Evolutionary conservation across 2,113 vertebrate genomes (phyloP).

Genomic region (Anolis sagrei): DNA sequence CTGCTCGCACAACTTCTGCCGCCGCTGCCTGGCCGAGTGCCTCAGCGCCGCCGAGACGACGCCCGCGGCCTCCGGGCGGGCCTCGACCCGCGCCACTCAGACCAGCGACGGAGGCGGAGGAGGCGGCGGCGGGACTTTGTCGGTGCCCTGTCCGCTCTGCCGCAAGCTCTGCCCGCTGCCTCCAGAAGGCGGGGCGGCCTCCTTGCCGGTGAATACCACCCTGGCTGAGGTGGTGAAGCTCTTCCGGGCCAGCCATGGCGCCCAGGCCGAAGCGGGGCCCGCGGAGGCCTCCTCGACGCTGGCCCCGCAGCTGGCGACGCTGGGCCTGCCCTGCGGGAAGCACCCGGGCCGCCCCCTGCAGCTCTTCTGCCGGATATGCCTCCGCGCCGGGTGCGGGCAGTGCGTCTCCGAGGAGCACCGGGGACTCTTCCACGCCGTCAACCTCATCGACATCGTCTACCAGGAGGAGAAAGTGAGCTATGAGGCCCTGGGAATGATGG

Average conservation of each 20-base stretch:
- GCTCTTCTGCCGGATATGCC: slow-evolving; percentile 73
- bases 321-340: slow-evolving; percentile 53
- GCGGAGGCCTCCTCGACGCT: not conserved
- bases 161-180: slow-evolving; percentile 65
- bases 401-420: slow-evolving; percentile 71
- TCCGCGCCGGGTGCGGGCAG: slow-evolving; percentile 66
- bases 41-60: slow-evolving; percentile 14
- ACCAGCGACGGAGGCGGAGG: no score
- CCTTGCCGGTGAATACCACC: slow-evolving; percentile 68
- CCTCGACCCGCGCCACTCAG: no score
- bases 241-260: slow-evolving; percentile 10
- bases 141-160: slow-evolving; percentile 65
- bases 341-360: slow-evolving; percentile 62
- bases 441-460: slow-evolving; percentile 69
- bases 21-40: slow-evolving; percentile 65
- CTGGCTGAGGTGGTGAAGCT: slow-evolving; percentile 69
- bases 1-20: slow-evolving; percentile 77
- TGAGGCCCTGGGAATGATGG: no score
- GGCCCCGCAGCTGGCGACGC: not conserved
- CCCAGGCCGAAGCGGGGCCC: not conserved
- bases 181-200: slow-evolving; percentile 51
- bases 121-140: not conserved
- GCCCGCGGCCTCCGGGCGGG: not conserved
- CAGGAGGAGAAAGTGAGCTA: slow-evolving; percentile 74
- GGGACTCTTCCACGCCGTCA: slow-evolving; percentile 74